A percentile compares a stretch with the other conserved stretches of the same genome.
These are phyloP conservation scores for Pangasius larnaudii DNA, from an alignment of 2,797 vertebrate species.

Conservation along the genomic window DNA sequence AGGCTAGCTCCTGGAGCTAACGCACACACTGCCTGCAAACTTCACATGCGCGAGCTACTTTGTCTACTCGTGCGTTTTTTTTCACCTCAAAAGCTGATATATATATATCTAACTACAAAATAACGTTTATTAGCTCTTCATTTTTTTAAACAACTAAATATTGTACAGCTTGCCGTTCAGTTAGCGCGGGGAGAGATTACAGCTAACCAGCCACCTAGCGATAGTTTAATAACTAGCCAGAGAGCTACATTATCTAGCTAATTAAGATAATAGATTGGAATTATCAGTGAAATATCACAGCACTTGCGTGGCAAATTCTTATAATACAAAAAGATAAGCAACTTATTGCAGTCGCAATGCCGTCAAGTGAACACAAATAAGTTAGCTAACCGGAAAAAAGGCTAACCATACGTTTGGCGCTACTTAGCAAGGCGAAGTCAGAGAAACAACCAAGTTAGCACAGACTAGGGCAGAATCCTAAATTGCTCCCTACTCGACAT, in stretches of 20 bases:
- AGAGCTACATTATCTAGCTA: neutral
- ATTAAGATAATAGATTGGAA: neutral
- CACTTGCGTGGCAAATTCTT: neutral
- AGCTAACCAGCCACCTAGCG: neutral
- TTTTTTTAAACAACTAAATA: neutral
- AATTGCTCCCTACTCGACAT: neutral
- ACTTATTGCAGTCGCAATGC: neutral
- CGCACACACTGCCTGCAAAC: neutral
- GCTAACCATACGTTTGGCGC: conserved; percentile 8
- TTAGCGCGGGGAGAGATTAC: conserved; percentile 2
- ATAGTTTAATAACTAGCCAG: neutral
- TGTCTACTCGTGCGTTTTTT: neutral
- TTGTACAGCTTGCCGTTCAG: neutral
- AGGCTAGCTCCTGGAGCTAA: neutral
- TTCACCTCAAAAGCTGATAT: neutral
- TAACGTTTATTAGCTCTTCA: too few species aligned
- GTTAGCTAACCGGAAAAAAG: neutral
- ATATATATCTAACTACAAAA: neutral
- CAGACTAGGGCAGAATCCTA: neutral
- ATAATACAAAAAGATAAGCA: neutral
- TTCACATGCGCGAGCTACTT: neutral
- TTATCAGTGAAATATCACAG: neutral
- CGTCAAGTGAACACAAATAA: neutral
- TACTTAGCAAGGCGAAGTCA: neutral
- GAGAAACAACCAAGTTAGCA: neutral